Evolutionary conservation across 1,140 invertebrate genomes (phyloP).

Genomic region (Sycophaga agraensis): DNA sequence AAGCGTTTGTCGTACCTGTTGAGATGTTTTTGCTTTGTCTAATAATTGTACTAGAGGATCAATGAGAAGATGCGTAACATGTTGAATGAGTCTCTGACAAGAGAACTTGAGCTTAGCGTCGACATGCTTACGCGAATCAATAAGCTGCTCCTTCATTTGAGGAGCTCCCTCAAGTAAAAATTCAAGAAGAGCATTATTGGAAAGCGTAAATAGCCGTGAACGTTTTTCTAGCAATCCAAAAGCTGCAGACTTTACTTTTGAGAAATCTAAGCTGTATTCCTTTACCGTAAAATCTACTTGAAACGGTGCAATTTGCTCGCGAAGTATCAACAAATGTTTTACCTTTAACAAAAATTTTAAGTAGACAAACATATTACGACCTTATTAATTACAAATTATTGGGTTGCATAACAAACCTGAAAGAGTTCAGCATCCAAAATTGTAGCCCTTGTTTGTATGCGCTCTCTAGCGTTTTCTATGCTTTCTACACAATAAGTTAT

Average conservation of each 20-base stretch:
- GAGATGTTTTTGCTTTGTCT: conserved; percentile 65
- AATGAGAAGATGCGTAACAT: conserved; percentile 75
- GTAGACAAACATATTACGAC: too few species aligned
- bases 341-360: conserved; percentile 62
- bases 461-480: conserved; percentile 73
- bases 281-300: conserved; percentile 94
- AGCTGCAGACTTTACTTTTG: conserved; percentile 82
- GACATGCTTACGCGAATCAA: conserved; percentile 94
- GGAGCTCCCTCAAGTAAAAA: conserved; percentile 90
- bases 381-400: not conserved
- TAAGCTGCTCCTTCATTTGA: conserved; percentile 85
- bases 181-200: conserved; percentile 89
- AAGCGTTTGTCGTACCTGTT: conserved; percentile 43
- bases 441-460: conserved; percentile 69
- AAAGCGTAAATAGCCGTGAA: conserved; percentile 82
- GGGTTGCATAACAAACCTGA: conserved; percentile 63
- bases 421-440: conserved; percentile 92
- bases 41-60: conserved; percentile 73
- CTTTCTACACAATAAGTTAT: conserved; percentile 89
- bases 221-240: conserved; percentile 84
- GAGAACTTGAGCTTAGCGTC: conserved; percentile 86
- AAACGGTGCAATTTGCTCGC: conserved; percentile 98
- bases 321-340: conserved; percentile 93
- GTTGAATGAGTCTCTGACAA: conserved; percentile 89
- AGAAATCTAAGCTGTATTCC: conserved; percentile 91